A percentile compares a stretch with the other conserved stretches of the same genome.
These are phyloP conservation scores for Hypsopygia costalis DNA, from an alignment of 2,888 invertebrate genomes.

Conservation along the genomic window DNA sequence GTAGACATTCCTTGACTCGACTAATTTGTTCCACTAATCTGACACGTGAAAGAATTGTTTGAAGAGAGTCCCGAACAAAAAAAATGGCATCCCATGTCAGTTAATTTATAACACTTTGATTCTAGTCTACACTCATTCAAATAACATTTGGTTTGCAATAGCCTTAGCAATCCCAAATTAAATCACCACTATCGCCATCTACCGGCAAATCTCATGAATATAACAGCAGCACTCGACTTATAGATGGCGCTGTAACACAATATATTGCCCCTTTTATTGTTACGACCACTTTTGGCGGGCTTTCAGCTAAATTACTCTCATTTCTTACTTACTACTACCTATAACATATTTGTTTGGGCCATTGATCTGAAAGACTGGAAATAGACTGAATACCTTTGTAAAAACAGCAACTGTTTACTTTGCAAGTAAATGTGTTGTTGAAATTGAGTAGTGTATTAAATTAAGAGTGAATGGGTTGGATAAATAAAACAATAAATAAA, in stretches of 20 bases:
- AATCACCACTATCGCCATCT: conserved; percentile 72
- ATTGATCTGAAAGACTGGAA: not conserved
- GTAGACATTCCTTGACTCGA: too few species aligned
- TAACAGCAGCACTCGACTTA: conserved; percentile 47
- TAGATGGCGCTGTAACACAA: conserved; percentile 59
- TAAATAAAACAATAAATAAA: too few species aligned
- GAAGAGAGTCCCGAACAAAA: too few species aligned
- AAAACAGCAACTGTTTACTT: too few species aligned
- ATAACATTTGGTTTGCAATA: conserved; percentile 4
- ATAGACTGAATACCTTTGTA: not conserved
- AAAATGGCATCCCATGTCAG: too few species aligned
- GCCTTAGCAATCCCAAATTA: conserved; percentile 35
- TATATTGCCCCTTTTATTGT: conserved; percentile 59
- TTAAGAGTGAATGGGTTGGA: too few species aligned
- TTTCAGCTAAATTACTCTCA: conserved; percentile 66
- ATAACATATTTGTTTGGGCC: conserved; percentile 44
- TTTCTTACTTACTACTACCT: conserved; percentile 45
- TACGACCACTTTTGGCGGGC: conserved; percentile 59
- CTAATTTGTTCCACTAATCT: too few species aligned
- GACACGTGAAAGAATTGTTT: too few species aligned
- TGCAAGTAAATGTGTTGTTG: too few species aligned
- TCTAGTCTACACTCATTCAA: not conserved
- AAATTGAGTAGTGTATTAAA: too few species aligned
- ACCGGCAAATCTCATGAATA: conserved; percentile 58
- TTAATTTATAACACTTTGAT: too few species aligned